Evolutionary conservation across 2,797 vertebrate genomes (phyloP).

Genomic region (Sitta carolinensis): DNA sequence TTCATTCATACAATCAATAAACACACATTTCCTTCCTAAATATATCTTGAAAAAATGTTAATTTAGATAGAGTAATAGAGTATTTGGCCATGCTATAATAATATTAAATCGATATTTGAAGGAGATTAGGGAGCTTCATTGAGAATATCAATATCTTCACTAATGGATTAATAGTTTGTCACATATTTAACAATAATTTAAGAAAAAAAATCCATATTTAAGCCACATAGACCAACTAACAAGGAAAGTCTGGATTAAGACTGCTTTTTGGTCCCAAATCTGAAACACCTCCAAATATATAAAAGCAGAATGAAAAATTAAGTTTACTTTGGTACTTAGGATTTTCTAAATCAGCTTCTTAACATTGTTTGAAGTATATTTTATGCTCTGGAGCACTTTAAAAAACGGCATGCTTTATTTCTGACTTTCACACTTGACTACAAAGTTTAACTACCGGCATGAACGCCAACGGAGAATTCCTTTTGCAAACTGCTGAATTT

Average conservation of each 20-base stretch:
- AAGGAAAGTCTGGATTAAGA: neutral
- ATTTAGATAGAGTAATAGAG: conserved; percentile 50
- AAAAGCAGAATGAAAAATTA: neutral
- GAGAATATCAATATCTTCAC: conserved; percentile 29
- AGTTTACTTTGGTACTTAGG: neutral
- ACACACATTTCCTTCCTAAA: conserved; percentile 70
- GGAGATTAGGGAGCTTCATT: conserved; percentile 25
- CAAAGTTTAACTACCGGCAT: neutral
- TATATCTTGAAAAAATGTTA: conserved; percentile 51
- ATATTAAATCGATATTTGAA: conserved; percentile 60
- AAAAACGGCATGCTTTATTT: neutral
- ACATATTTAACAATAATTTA: neutral
- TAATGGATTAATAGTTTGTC: conserved; percentile 42
- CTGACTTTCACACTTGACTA: neutral
- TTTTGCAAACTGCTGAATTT: neutral
- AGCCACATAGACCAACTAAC: neutral
- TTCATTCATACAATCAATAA: conserved; percentile 67
- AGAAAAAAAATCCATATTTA: neutral
- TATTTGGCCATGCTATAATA: conserved; percentile 41
- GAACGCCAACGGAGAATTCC: neutral
- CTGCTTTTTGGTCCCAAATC: neutral
- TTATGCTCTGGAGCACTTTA: neutral
- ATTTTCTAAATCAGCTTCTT: neutral
- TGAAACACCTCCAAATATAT: neutral
- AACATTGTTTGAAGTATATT: neutral